Percentiles rank a stretch among this genome's conserved stretches.
Conservation (phyloP, 2,797 vertebrate genomes). For the Lacerta bilineata region DNA sequence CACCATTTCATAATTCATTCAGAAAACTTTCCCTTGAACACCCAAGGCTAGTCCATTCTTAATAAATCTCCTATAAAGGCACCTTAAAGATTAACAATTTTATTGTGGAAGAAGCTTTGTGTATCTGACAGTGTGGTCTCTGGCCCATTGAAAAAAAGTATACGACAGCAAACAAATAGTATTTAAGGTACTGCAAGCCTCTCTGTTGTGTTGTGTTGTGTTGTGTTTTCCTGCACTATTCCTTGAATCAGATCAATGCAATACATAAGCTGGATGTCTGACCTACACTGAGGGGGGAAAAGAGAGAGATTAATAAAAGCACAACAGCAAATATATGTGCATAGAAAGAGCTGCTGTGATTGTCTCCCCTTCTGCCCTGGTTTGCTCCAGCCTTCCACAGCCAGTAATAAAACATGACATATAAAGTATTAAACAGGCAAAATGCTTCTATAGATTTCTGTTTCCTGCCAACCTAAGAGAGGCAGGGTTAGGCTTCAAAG, state of each 20-base stretch:
- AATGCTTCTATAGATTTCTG: slow-evolving; percentile 32
- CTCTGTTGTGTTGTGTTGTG: background rate
- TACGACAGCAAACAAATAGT: background rate
- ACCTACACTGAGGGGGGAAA: background rate
- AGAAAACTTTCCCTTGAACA: too few species aligned
- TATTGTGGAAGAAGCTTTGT: background rate
- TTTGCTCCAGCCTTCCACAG: slow-evolving; percentile 21
- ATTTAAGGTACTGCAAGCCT: background rate
- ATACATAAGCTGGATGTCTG: slow-evolving; percentile 22
- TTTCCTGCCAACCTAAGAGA: slow-evolving; percentile 43
- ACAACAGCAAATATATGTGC: background rate
- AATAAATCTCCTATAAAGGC: too few species aligned
- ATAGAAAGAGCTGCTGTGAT: background rate
- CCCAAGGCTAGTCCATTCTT: too few species aligned
- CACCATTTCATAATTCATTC: too few species aligned
- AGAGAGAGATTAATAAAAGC: background rate
- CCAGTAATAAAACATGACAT: slow-evolving; percentile 30
- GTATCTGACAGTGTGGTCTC: background rate
- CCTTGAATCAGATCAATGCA: background rate
- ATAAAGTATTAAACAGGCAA: slow-evolving; percentile 30
- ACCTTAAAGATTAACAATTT: background rate
- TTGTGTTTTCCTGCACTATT: background rate
- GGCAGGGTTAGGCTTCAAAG: slow-evolving; percentile 19
- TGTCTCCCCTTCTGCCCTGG: slow-evolving; percentile 19
- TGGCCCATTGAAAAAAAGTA: background rate